Base-by-base conservation (phyloP, 1,140 invertebrate genomes). In the Saccostrea cuccullata region DNA sequence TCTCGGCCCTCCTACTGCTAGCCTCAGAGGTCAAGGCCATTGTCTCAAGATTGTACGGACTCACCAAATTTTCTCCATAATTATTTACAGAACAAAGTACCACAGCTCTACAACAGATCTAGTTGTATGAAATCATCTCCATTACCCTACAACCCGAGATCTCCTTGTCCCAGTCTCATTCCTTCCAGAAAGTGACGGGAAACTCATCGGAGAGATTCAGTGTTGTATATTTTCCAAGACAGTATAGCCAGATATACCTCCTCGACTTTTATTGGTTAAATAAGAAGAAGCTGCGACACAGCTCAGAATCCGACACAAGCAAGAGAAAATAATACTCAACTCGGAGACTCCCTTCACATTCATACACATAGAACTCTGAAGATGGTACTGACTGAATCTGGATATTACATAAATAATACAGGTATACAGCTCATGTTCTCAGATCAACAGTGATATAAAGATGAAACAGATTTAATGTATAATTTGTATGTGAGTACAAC, bases 21-120 rank as follows among this genome's bases (percentile, higher is more conserved):
- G 30, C 70, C 70, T 77, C 70, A 30, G 70, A 77, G 70, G 26
- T 77, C 70, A 77, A 77, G 70, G 70, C 70, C 70, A 77, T 77
- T 77, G 70, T 77, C 70, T 77, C 70, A 77, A 77, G 70, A 30
- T 77, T 36, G 70, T 77, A 26, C 30, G 70, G 70, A 77, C 70
- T 77, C 30, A 36, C 23, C 70, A 77, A 30, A 30, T 77, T 77
- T 40, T 13, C 30, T 77, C 30, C 60, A 67, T 77, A 77, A 26
- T 30, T 77, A 77, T 77, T 77, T 77, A 77, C 30, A 30, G 15
- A 77, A 77, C 23, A 30, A 77, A 77, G 23, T 30, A 77, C 70
- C 70, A 77, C 70, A 77, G 30, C 23, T 77, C 70, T 36, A 15
- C 58, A 64, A 64, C 58, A 15, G 17, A 64, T 64, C 58, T 64